phyloP scores from a whole-genome alignment of 2,797 vertebrate genomes.

The Hirundo rustica region DNA sequence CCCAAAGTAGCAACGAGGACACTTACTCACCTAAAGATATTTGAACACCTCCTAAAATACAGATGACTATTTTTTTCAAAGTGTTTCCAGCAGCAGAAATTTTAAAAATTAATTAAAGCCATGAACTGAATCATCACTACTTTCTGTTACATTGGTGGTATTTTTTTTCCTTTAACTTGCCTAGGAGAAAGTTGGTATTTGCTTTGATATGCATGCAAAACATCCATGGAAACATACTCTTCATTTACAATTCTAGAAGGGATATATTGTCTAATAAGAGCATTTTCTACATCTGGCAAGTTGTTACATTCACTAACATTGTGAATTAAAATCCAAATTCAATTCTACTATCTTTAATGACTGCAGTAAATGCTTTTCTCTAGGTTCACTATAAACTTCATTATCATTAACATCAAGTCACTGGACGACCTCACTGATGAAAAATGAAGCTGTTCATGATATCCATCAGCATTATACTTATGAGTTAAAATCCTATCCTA shows the following conservation, averaged over 20 bases:
- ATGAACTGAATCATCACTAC: neutral
- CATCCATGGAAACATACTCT: neutral
- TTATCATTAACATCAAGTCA: slow-evolving; percentile 12
- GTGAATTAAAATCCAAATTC: neutral
- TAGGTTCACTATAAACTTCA: neutral
- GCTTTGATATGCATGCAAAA: neutral
- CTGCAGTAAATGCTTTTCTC: neutral
- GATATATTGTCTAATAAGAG: neutral
- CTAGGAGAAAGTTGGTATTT: neutral
- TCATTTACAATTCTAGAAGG: neutral
- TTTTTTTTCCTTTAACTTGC: neutral
- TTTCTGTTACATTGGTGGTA: neutral
- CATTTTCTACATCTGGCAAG: neutral
- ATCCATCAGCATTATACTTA: slow-evolving; percentile 22
- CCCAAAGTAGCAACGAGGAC: neutral
- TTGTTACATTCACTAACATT: neutral
- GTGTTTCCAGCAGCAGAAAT: neutral
- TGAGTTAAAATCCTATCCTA: slow-evolving; percentile 13
- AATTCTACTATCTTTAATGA: neutral
- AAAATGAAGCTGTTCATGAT: slow-evolving; percentile 12
- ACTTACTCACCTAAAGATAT: neutral
- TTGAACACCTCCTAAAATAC: neutral
- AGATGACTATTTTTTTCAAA: neutral
- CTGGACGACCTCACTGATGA: neutral
- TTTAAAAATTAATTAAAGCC: neutral